Conservation (phyloP, 2,797 vertebrate species). For the Tenualosa thibaudeaui region DNA sequence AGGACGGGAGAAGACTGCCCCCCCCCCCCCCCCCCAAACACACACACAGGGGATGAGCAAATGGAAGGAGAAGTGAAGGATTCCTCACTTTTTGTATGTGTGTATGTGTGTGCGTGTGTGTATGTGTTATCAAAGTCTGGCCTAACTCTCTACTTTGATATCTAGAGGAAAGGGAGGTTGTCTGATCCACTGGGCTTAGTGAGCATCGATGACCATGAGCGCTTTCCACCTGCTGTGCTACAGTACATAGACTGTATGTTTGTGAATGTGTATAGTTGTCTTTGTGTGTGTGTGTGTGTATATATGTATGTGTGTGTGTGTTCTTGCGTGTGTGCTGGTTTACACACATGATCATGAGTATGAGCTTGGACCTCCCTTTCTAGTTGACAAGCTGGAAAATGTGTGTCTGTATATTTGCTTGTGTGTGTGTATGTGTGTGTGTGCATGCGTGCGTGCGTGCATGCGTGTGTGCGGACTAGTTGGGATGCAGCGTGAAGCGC, state of each 20-base stretch:
- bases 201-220: not conserved
- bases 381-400: too few relatives aligned
- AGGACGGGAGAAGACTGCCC: not conserved
- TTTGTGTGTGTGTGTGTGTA: not conserved
- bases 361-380: too few relatives aligned
- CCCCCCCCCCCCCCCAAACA: not conserved
- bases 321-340: constrained; percentile 32
- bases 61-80: not conserved
- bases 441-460: not conserved
- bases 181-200: not conserved
- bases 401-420: not conserved
- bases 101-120: not conserved
- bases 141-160: not conserved
- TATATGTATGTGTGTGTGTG: constrained; percentile 37
- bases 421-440: not conserved
- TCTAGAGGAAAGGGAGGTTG: not conserved
- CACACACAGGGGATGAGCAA: not conserved
- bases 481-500: constrained; percentile 2
- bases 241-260: not conserved
- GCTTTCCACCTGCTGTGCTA: not conserved
- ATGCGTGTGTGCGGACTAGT: constrained; percentile 30
- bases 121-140: not conserved
- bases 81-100: not conserved
- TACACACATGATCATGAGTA: too few relatives aligned
- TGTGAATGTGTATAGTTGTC: not conserved